A percentile compares a stretch with the other conserved stretches of the same genome.
These are phyloP conservation scores for Polypedilum vanderplanki DNA, from an alignment of 1,140 invertebrate genomes.

Conservation along the genomic window DNA sequence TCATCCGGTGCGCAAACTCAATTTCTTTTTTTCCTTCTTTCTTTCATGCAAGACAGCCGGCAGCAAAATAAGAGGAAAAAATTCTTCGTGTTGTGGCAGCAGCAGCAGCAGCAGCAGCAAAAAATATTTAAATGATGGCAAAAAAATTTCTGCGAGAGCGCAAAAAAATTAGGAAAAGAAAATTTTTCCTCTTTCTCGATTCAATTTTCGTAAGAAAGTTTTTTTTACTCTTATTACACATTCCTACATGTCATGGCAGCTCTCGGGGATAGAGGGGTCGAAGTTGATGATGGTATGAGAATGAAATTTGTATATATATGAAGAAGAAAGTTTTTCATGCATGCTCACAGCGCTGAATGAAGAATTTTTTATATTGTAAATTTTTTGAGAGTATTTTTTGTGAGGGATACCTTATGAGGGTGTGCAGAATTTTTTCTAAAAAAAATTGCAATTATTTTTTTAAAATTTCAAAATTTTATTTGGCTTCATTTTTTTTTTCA, in stretches of 20 bases:
- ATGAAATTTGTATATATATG: no score
- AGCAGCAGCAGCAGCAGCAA: background rate
- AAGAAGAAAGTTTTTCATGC: background rate
- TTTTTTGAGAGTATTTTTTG: no score
- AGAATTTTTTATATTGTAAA: no score
- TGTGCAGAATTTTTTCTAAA: no score
- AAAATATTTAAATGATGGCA: constrained; percentile 14
- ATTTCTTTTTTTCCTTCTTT: background rate
- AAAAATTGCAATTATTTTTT: no score
- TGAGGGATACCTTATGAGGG: no score
- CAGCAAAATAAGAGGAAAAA: background rate
- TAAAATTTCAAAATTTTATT: no score
- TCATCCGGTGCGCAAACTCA: constrained; percentile 15
- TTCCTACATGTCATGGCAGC: constrained; percentile 9
- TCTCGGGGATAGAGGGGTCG: background rate
- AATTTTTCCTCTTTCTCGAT: constrained; percentile 14
- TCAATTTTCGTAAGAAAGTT: background rate
- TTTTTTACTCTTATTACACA: background rate
- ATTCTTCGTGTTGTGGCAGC: background rate
- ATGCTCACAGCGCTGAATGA: background rate
- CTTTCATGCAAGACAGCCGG: background rate
- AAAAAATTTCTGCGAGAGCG: constrained; percentile 10
- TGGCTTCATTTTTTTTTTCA: no score
- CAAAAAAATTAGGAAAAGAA: constrained; percentile 19
- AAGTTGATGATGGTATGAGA: background rate